Conservation (phyloP, 1,140 invertebrate species). For the Papilio dardanus region DNA sequence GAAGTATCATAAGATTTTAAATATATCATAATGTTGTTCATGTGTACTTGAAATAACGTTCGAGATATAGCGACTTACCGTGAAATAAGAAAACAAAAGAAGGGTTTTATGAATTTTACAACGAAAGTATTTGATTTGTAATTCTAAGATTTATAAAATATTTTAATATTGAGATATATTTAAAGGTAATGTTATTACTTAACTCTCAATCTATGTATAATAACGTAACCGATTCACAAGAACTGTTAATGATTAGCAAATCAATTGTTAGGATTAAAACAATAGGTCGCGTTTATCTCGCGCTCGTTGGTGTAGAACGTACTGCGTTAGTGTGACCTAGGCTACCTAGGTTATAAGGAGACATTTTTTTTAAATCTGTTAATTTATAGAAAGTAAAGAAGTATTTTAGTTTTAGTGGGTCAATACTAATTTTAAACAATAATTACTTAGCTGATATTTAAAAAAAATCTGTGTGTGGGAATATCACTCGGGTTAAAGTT, state of each 20-base stretch:
- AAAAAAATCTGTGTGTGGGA: neutral
- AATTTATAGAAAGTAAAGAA: neutral
- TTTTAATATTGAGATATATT: neutral
- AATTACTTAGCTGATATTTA: neutral
- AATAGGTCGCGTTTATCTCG: conserved; percentile 47
- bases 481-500: conserved; percentile 16
- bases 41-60: too few species aligned
- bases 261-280: conserved; percentile 47
- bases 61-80: neutral
- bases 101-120: too few species aligned
- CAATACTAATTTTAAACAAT: neutral
- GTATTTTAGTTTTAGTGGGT: neutral
- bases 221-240: conserved; percentile 17
- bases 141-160: neutral
- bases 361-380: conserved; percentile 1
- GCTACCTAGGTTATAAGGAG: conserved; percentile 56
- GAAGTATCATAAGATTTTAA: too few species aligned
- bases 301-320: conserved; percentile 55
- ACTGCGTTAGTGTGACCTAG: conserved; percentile 40
- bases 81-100: too few species aligned
- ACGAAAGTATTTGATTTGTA: too few species aligned
- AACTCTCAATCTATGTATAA: neutral
- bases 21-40: too few species aligned
- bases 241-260: conserved; percentile 37
- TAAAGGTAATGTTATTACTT: neutral